Percentiles rank a stretch among this genome's conserved stretches.
Evolutionary conservation across 1,140 invertebrate species (phyloP).

Genomic region (Panagrolaimus sp.): DNA sequence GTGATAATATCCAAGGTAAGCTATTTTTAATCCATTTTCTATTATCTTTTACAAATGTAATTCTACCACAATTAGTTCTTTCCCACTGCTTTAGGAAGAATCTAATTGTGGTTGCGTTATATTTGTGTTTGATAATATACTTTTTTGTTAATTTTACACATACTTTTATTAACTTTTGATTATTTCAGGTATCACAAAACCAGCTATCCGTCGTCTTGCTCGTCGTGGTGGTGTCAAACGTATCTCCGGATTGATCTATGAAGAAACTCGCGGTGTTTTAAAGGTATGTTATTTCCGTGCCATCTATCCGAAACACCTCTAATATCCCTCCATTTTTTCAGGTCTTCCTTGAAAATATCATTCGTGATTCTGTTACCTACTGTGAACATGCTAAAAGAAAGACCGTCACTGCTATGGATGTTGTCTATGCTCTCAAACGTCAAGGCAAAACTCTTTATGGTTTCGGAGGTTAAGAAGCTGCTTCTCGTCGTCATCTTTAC

Average conservation of each 20-base stretch:
- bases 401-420: slow-evolving; percentile 73
- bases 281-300: slow-evolving; percentile 61
- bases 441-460: slow-evolving; percentile 71
- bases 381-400: slow-evolving; percentile 76
- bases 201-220: slow-evolving; percentile 68
- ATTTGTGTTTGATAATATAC: no score
- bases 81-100: no score
- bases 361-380: slow-evolving; percentile 76
- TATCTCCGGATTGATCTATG: slow-evolving; percentile 72
- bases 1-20: slow-evolving; percentile 74
- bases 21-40: no score
- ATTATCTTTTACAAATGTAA: no score
- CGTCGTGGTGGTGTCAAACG: slow-evolving; percentile 73
- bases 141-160: no score
- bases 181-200: slow-evolving; percentile 68
- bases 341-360: slow-evolving; percentile 72
- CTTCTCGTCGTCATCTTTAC: background rate
- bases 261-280: slow-evolving; percentile 59
- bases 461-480: slow-evolving; percentile 64
- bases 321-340: background rate
- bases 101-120: no score
- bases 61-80: no score
- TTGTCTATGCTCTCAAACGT: slow-evolving; percentile 76
- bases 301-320: no score
- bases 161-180: no score